Base-by-base conservation (phyloP, 2,797 vertebrate genomes). In the Petrocephalus schoutedeni region DNA sequence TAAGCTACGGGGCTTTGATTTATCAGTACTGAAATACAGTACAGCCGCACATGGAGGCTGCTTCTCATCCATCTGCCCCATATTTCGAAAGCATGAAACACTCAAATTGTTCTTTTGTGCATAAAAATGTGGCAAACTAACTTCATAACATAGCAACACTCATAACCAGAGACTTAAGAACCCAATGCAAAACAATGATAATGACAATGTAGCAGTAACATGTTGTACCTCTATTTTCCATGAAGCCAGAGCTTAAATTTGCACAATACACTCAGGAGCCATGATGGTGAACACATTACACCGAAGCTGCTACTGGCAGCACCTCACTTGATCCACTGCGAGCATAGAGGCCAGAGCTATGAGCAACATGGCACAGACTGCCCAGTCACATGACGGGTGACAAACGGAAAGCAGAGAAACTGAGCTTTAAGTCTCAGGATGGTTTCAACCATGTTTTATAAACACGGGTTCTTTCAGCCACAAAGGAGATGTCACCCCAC, bases 401-500 rank as follows among this genome's bases (percentile, higher is more conserved):
- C 64, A 28, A 71, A 80, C 3, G 16, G 14, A 49, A 49, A 80
- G 74, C 19, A 80, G 36, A 19, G 41, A 45, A 80, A 19, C 41
- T 80, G 41, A 80, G 41, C 36, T 19, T 45, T 77, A 77, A 16
- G 32, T 77, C 36, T 77, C 45, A n/a, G 56, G 71, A 77, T 77
- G 71, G 36, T 45, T n/a, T 77, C 2, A 8, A 19, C 36, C 71
- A 45, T n/a, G 2, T 4, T 77, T 77, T 45, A 41, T 77, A 77
- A 77, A 77, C 71, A 77, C 19, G 36, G 71, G 45, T 77, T 45
- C 71, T 77, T 77, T n/a, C 71, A 77, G 71, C 71, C 71, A 45
- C 71, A 77, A 77, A 77, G 16, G 14, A 45, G 71, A 77, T 49
- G 71, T n/a, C 41, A 77, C 16, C 7, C 36, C 41, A n/a, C 45